Evolutionary conservation across 2,888 invertebrate species (phyloP).

Genomic region (Heliconius cydno): DNA sequence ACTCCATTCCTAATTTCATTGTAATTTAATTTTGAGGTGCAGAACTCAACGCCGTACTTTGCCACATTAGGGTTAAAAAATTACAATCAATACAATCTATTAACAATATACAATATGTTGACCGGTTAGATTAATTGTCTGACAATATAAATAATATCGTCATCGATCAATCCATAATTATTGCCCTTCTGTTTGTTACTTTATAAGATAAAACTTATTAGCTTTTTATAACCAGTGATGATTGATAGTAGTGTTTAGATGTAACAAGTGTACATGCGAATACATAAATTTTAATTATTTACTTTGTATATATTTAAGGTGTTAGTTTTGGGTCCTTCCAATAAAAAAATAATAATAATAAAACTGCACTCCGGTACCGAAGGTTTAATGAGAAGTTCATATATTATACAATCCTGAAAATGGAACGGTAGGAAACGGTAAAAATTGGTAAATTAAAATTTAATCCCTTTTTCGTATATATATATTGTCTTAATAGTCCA

Average conservation of each 20-base stretch:
- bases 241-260: neutral
- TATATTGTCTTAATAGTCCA: no score
- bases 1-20: no score
- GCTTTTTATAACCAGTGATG: conserved; percentile 11
- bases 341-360: neutral
- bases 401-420: no score
- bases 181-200: conserved; percentile 1
- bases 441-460: no score
- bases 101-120: neutral
- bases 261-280: neutral
- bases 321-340: neutral
- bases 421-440: no score
- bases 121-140: neutral
- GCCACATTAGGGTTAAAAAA: no score
- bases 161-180: conserved; percentile 16
- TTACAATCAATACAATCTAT: neutral
- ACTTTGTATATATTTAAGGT: neutral
- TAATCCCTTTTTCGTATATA: no score
- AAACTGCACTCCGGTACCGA: no score
- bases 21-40: no score
- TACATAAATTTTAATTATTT: neutral
- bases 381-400: no score
- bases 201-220: conserved; percentile 2
- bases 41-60: no score
- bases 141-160: conserved; percentile 19